Base-by-base conservation (phyloP, 1,140 invertebrate species). In the Drosophila arawakana region DNA sequence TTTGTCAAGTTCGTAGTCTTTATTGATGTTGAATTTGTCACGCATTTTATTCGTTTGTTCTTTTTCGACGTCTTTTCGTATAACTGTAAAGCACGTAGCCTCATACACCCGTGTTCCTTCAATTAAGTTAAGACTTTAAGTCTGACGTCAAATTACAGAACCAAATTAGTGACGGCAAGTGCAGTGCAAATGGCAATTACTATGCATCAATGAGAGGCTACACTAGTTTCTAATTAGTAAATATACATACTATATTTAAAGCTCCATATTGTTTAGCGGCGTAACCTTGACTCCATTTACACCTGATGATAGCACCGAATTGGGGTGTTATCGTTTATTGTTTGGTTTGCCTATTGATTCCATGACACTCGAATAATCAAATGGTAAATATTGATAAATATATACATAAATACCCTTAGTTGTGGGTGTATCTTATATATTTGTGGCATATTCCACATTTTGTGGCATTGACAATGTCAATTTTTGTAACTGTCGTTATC, bases 1-100 rank as follows among this genome's bases (percentile, higher is more conserved):
- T 74, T 70, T 70, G 70, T 74, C 72, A 73, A 69, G 65, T 46
- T 39, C 49, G 41, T n/a, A 60, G 44, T 43, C 65, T 60, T 73
- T 59, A 41, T 61, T 68, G 39, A 55, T 37, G 6, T 43, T 25
- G 34, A 63, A 57, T 71, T 54, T 44, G 50, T 62, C 43, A 34
- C 41, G 57, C 67, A 52, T 69, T 63, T 30, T 57, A 41, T 61
- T 71, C 35, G 37, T n/a, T 18, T 30, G 4, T 30, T 30, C 25
- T 30, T 30, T 30, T 30, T 6, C 6, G 3, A 5, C 25, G 25
- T 4, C 7, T 21, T n/a, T 41, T 57, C 18, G 30, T n/a, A 57
- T 49, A 55, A 66, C 37, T 13, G 15, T 18, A 52, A 57, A 58
- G 52, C 52, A 49, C 34, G 43, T 67, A 37, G 10, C 11, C 15